Evolutionary conservation across 64 coral and sea anemone species (phyloP).

Genomic region (Platygyra sinensis): DNA sequence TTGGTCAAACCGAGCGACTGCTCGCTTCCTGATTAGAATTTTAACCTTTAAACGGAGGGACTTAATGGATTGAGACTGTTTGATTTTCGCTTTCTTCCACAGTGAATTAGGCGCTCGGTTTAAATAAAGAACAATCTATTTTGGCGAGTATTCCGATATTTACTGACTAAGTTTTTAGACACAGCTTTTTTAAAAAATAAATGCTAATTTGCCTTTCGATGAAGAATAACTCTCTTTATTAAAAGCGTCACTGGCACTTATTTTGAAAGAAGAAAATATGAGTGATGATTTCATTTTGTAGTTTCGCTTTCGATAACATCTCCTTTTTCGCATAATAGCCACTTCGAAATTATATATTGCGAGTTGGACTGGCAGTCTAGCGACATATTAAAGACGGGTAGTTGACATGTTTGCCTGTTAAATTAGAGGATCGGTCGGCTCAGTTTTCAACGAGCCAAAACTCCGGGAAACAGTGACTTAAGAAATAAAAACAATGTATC

Average conservation of each 20-base stretch:
- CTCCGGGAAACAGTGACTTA: background rate
- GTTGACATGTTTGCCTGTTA: slow-evolving; percentile 20
- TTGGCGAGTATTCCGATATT: background rate
- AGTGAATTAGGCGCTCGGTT: slow-evolving; percentile 21
- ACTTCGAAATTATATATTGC: slow-evolving; percentile 43
- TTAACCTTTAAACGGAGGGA: slow-evolving; percentile 33
- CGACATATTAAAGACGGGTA: slow-evolving; percentile 11
- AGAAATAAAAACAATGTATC: slow-evolving; percentile 41
- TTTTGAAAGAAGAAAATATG: background rate
- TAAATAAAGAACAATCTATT: slow-evolving; percentile 28
- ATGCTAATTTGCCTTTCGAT: background rate
- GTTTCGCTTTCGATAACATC: background rate
- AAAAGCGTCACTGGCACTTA: slow-evolving; percentile 12
- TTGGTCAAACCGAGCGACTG: slow-evolving; percentile 30
- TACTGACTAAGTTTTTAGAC: background rate
- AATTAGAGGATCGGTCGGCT: slow-evolving; percentile 41
- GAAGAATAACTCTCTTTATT: slow-evolving; percentile 1
- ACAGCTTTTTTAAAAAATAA: background rate
- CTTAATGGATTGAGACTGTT: slow-evolving; percentile 31
- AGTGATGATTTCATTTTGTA: background rate
- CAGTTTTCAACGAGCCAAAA: background rate
- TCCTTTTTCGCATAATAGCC: background rate
- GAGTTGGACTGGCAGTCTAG: background rate
- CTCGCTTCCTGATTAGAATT: slow-evolving; percentile 48
- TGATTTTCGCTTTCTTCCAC: slow-evolving; percentile 27